Evolutionary conservation across 2,888 invertebrate species (phyloP), one percentile per base, ranked within the genome.

Genomic region (Leucoma salicis): DNA sequence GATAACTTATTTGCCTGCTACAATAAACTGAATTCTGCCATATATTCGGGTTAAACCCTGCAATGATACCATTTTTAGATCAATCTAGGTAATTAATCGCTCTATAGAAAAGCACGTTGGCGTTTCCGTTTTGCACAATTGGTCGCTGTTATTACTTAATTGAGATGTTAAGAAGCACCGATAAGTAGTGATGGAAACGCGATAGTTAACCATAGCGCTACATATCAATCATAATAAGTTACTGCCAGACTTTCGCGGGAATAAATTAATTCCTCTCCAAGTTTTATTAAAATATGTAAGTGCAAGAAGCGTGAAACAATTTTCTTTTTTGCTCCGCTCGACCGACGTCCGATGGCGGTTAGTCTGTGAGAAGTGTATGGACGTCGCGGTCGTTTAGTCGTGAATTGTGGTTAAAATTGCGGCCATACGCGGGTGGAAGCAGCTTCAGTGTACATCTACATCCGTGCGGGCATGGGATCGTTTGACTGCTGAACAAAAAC

Each of bases 241-340:
- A 65, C 76, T 64, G 72, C 70, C 66, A 70, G 78, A 88, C 88
- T 88, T 89, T 89, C 88, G 83, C 84, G 73, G 63, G 74, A 68
- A 74, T 65, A 81, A 82, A 87, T 83, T 82, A 79, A 83, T 86
- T 85, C 79, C 71, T 78, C 77, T 74, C 73, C 64, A 63, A 66
- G 66, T 71, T 82, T 82, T 83, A 82, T 80, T 84, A 82, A 82
- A 81, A 82, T 79, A 81, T 80, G 81, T 78, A 74, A 74, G 82
- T 78, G 84, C 87, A 84, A 71, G 74, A 75, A 80, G 82, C 87
- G 86, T 89, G 84, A 86, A 88, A 78, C 75, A 77, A 85, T 85
- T 88, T 89, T 86, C 87, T 88, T 87, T 84, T 85, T 73, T 74
- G 71, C 70, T 69, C 57, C 68, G 68, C 58, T 66, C 66, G 66